Base-by-base conservation (phyloP, 2,113 vertebrate species). In the Odontesthes bonariensis region DNA sequence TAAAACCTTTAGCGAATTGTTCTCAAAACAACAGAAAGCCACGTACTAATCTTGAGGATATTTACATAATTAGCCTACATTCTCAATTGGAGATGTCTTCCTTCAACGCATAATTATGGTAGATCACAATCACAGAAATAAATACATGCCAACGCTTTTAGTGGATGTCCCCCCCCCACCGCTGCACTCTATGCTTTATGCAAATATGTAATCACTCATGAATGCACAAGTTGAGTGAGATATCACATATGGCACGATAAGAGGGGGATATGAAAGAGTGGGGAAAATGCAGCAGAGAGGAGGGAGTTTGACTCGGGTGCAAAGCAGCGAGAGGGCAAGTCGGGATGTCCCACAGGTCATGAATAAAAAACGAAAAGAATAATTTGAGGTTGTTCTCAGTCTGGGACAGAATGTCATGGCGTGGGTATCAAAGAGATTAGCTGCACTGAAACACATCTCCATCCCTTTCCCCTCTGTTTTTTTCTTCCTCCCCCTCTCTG, bases 331-430 rank as follows among this genome's bases (percentile, higher is more conserved):
- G 64, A 83, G 77, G 79, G 63, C 56, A 76, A 79, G 69, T 73
- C 71, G 79, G 60, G 57, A 84, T 78, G 69, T 86, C 82, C 84
- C 81, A 0, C 71, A 68, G 81, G 85, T 83, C 61, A 84, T 89
- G 75, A 90, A 88, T 90, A 88, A 92, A 86, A 89, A 79, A 90
- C 58, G 13, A 86, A 84, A 80, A 80, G 65, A 87, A 87, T 84
- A 65, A 87, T 87, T 85, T 70, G 47, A 60, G 16, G 14, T 31
- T 8, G 81, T 85, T 83, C 77, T 73, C 57, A 42, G 51, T 58
- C 40, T 56, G 38, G 42, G 72, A 76, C 57, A 71, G 74, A 82
- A 86, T 19, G 71, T 73, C 66, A 76, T 69, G 69, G 69, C n/a
- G 66, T 59, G 44, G 44, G 74, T 75, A 84, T 92, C 79, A 88